Conservation (phyloP, 2,888 invertebrate species). For the Neoaliturus tenellus region DNA sequence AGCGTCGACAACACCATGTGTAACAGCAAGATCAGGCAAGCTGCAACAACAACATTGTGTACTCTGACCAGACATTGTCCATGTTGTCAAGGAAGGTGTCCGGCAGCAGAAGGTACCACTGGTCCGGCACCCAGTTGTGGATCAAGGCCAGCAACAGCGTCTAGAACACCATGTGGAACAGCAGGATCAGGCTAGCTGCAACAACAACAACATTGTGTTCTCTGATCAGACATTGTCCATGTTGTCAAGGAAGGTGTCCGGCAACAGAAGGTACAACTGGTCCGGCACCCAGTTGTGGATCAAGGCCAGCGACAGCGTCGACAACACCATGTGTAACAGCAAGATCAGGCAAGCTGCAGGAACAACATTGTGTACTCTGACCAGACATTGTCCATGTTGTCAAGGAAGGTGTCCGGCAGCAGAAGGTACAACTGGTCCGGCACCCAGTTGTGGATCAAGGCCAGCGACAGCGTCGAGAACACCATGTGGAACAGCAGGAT, state of each 20-base stretch:
- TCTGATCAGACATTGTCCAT: neutral
- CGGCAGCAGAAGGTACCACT: constrained; percentile 85
- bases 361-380: too few species aligned
- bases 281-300: too few species aligned
- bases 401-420: constrained; percentile 89
- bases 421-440: constrained; percentile 88
- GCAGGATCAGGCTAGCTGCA: constrained; percentile 79
- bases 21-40: constrained; percentile 78
- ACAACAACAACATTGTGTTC: neutral
- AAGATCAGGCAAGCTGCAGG: too few species aligned
- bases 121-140: constrained; percentile 92
- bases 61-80: too few species aligned
- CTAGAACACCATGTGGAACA: constrained; percentile 79
- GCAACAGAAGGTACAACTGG: too few species aligned
- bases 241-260: too few species aligned
- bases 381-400: constrained; percentile 83
- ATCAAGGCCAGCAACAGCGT: constrained; percentile 87
- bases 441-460: constrained; percentile 91
- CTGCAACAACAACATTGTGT: constrained; percentile 73
- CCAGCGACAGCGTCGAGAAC: constrained; percentile 83
- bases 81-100: constrained; percentile 90
- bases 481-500: constrained; percentile 80
- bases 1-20: constrained; percentile 81
- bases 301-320: too few species aligned
- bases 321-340: too few species aligned